Percentiles rank a stretch among this genome's conserved stretches.
These are phyloP conservation scores for Cryptotermes secundus DNA, from an alignment of 1,140 invertebrate species.

Conservation along the genomic window DNA sequence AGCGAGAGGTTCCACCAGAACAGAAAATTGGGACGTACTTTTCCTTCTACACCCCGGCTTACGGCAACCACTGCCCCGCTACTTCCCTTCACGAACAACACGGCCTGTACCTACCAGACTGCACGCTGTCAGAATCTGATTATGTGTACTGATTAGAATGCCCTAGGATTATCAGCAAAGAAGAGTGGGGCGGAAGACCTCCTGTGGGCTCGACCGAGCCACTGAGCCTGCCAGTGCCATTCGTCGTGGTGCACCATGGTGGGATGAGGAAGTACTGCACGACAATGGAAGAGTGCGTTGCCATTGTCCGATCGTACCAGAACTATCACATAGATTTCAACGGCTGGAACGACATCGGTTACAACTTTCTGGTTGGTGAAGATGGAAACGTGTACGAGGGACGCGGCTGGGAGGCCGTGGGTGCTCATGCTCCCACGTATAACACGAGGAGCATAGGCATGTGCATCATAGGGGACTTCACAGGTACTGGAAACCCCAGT, in stretches of 20 bases:
- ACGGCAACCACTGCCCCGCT: no score
- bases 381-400: conserved; percentile 59
- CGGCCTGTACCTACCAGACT: no score
- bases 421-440: conserved; percentile 68
- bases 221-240: background rate
- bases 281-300: conserved; percentile 37
- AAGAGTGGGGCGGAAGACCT: background rate
- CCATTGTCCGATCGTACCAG: conserved; percentile 43
- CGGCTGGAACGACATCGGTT: conserved; percentile 53
- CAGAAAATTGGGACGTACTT: no score
- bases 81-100: no score
- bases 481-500: conserved; percentile 38
- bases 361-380: conserved; percentile 52
- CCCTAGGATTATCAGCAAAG: background rate
- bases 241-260: conserved; percentile 8
- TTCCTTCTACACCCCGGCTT: no score
- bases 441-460: conserved; percentile 74
- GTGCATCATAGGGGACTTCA: conserved; percentile 61
- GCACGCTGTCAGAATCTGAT: no score
- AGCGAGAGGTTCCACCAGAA: no score
- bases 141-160: no score
- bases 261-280: background rate
- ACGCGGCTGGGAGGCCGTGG: conserved; percentile 64
- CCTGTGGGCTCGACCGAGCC: background rate
- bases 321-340: conserved; percentile 50